A percentile compares a stretch with the other conserved stretches of the same genome.
Conservation (phyloP, 1,140 invertebrate genomes). For the Diorhabda sublineata region DNA sequence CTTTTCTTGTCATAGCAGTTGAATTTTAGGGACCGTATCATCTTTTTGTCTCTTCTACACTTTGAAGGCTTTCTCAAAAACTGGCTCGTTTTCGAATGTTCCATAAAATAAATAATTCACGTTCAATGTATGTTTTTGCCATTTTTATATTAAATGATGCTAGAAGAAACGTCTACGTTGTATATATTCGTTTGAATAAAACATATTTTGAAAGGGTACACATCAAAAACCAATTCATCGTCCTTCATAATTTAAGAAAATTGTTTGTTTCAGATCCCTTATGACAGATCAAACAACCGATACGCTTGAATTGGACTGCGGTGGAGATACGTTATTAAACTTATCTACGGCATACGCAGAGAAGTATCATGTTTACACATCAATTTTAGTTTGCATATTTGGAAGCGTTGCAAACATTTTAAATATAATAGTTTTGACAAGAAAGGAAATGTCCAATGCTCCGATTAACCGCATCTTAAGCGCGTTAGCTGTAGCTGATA, state of each 20-base stretch:
- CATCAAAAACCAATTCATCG: no score
- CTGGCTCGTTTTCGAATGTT: no score
- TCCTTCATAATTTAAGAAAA: not conserved
- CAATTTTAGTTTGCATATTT: constrained; percentile 75
- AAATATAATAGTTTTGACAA: constrained; percentile 84
- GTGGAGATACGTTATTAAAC: constrained; percentile 19
- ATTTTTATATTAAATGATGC: no score
- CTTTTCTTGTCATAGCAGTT: no score
- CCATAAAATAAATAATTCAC: no score
- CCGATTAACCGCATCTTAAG: constrained; percentile 82
- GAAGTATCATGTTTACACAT: constrained; percentile 60
- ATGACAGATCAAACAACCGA: not conserved
- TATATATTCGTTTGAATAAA: no score
- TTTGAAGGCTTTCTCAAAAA: no score
- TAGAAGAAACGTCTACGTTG: no score
- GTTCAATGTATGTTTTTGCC: no score
- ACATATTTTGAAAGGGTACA: no score
- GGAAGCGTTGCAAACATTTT: constrained; percentile 85
- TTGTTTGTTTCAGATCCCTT: not conserved
- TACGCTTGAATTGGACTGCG: constrained; percentile 4
- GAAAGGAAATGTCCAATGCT: constrained; percentile 72
- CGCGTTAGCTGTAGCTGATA: constrained; percentile 75
- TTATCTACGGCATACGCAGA: constrained; percentile 25
- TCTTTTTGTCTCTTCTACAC: no score
- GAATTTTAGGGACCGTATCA: no score